Evolutionary conservation across 1,140 invertebrate genomes (phyloP).

Genomic region (Drosophila watanabei): DNA sequence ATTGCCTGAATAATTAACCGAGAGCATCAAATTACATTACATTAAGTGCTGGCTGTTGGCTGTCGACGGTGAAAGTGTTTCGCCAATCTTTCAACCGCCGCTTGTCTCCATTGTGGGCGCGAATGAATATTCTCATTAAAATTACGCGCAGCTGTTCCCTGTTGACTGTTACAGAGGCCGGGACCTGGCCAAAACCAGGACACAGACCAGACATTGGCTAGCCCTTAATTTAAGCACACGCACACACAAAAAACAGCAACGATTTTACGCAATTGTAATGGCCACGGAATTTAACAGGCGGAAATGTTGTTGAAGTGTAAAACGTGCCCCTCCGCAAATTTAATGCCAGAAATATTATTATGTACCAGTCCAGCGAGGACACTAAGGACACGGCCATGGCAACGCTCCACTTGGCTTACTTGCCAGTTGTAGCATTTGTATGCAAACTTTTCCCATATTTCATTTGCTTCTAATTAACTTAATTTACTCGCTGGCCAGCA

Average conservation of each 20-base stretch:
- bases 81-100: conserved; percentile 68
- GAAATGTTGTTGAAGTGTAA: conserved; percentile 75
- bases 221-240: conserved; percentile 55
- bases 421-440: conserved; percentile 61
- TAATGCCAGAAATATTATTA: conserved; percentile 65
- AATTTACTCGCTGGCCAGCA: conserved; percentile 59
- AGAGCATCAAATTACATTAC: conserved; percentile 76
- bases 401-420: conserved; percentile 48
- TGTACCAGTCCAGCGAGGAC: conserved; percentile 25
- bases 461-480: conserved; percentile 71
- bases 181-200: conserved; percentile 33
- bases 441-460: conserved; percentile 76
- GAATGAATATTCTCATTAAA: conserved; percentile 80
- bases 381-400: conserved; percentile 20
- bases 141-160: conserved; percentile 67
- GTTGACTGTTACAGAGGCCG: conserved; percentile 9
- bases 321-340: conserved; percentile 61
- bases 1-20: conserved; percentile 75
- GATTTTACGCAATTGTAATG: conserved; percentile 75
- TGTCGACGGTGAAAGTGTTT: conserved; percentile 53
- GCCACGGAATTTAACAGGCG: conserved; percentile 64
- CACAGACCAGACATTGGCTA: conserved; percentile 40
- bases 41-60: conserved; percentile 58
- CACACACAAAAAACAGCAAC: conserved; percentile 49
- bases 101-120: conserved; percentile 67